Evolutionary conservation across 2,888 invertebrate genomes (phyloP).

Genomic region (Mesochorus sp.): DNA sequence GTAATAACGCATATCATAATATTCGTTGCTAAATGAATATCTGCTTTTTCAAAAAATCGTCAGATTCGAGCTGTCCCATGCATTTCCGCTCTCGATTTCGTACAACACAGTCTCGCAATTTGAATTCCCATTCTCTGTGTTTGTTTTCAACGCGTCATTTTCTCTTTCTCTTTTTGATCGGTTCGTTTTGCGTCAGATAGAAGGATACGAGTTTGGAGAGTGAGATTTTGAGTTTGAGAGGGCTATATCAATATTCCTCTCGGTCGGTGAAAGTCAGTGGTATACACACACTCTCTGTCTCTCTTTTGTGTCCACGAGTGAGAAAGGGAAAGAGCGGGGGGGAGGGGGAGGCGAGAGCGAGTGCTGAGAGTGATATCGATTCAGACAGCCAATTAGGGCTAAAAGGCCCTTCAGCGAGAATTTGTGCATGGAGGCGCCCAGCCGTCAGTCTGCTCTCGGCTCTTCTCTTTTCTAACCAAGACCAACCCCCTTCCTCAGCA

Average conservation of each 20-base stretch:
- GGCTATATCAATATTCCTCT: constrained; percentile 65
- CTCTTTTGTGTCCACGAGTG: constrained; percentile 19
- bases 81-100: too few species aligned
- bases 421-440: constrained; percentile 70
- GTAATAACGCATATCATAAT: too few species aligned
- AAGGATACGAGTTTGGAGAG: not conserved
- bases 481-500: constrained; percentile 9
- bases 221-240: constrained; percentile 26
- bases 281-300: not conserved
- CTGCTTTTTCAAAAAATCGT: too few species aligned
- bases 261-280: constrained; percentile 55
- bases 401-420: constrained; percentile 79
- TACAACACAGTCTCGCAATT: constrained; percentile 45
- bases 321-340: constrained; percentile 4
- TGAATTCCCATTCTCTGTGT: constrained; percentile 10
- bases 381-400: constrained; percentile 80
- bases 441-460: constrained; percentile 62
- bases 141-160: constrained; percentile 19
- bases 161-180: not conserved
- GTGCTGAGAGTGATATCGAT: constrained; percentile 78
- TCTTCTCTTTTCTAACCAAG: constrained; percentile 36
- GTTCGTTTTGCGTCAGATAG: not conserved
- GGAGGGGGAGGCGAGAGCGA: constrained; percentile 43
- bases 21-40: too few species aligned
- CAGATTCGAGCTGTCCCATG: too few species aligned